Evolutionary conservation across 2,113 vertebrate species (phyloP), one percentile per base, ranked within the genome.

Genomic region (Mugil cephalus): DNA sequence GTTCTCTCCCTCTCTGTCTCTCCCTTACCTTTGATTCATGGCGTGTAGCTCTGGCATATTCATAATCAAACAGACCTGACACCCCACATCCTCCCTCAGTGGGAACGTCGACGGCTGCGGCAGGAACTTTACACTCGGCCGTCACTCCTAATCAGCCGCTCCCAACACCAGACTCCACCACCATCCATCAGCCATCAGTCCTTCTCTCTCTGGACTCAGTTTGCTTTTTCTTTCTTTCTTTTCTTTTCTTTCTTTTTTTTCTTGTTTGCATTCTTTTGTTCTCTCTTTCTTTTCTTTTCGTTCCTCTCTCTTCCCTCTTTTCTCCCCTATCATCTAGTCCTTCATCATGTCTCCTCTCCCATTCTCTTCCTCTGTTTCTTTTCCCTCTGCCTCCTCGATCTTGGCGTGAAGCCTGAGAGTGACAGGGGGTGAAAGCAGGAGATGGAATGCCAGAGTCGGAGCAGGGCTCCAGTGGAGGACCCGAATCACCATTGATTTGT

Each of bases 131-230:
- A 93, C 90, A 92, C 94, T 88, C 83, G 60, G 91, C 94, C 94
- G 91, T 94, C 93, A 93, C 78, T 92, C 92, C 93, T 95, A 92
- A 95, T 96, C 94, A 95, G 88, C 90, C 79, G 9, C 8, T 82
- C 81, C 93, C 89, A 82, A 91, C 92, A 74, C 90, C 89, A 80
- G 87, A 88, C 89, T 84, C 92, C 89, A 85, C 91, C 89, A 83
- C 82, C 92, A 83, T 86, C 83, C 75, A 86, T 85, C 81, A 90
- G 69, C 69, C 74, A 84, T 85, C 81, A 89, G 72, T 65, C 60
- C 59, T 47, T 48, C 74, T 73, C 42, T 80, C 73, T 61, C 62
- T 2, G n/a, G 58, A 50, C 61, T 52, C 45, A 50, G 8, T 62
- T 76, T 40, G 3, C 36, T 68, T 53, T 74, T 53, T 59, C 48